Percentiles rank a stretch among this genome's conserved stretches.
Conservation (phyloP, 2,113 vertebrate species). For the Suncus etruscus region DNA sequence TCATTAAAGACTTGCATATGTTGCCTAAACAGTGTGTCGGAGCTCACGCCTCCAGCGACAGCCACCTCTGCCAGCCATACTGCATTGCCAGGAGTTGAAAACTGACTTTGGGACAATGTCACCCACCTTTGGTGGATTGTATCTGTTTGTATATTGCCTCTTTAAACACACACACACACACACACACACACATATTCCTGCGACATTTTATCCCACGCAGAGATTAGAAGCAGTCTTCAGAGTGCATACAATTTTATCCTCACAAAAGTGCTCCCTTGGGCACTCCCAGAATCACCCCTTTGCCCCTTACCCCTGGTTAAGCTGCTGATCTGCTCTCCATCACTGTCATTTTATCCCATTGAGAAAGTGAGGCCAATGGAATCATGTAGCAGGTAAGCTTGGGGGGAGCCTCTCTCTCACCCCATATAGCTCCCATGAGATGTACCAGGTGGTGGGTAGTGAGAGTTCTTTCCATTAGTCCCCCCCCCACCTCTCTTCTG, state of each 20-base stretch:
- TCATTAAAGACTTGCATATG: background rate
- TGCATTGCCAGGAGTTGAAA: background rate
- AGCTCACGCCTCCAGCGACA: no score
- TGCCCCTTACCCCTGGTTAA: background rate
- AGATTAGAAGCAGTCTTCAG: background rate
- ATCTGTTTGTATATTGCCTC: background rate
- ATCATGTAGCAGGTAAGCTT: background rate
- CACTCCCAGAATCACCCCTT: background rate
- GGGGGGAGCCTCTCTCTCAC: background rate
- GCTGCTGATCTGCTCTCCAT: background rate
- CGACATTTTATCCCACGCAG: background rate
- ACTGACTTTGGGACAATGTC: background rate
- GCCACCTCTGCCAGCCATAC: rapidly evolving
- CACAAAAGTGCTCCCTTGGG: background rate
- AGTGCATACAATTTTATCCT: background rate
- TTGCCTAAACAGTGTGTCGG: background rate
- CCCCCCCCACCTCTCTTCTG: no score
- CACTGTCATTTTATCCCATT: background rate
- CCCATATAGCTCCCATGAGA: background rate
- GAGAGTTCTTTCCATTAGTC: background rate
- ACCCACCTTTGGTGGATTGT: background rate
- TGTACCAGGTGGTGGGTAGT: background rate
- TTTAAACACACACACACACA: background rate
- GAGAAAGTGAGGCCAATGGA: background rate
- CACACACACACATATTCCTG: no score